These are phyloP conservation scores for Heliconius cydno DNA, from an alignment of 2,888 invertebrate genomes.

Conservation along the genomic window DNA sequence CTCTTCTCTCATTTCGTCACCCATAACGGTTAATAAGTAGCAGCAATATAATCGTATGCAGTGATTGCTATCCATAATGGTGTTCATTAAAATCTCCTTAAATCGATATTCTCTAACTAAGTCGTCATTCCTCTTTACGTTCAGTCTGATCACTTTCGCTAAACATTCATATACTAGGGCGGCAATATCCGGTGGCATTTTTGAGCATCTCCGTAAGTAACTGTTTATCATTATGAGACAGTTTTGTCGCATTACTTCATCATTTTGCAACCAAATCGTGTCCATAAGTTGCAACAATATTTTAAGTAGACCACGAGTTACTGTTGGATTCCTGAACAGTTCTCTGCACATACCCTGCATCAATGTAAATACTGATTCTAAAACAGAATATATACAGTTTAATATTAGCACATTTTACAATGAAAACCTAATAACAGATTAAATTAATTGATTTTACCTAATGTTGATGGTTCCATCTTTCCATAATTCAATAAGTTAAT, in stretches of 20 bases:
- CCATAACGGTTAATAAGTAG: constrained; percentile 62
- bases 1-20: constrained; percentile 53
- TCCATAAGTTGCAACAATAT: constrained; percentile 66
- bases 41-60: constrained; percentile 70
- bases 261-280: constrained; percentile 61
- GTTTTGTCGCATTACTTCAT: constrained; percentile 65
- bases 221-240: constrained; percentile 75
- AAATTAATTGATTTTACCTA: constrained; percentile 59
- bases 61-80: constrained; percentile 64
- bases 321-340: constrained; percentile 67
- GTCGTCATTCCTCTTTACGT: constrained; percentile 54
- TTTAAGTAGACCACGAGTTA: constrained; percentile 62
- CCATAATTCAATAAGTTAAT: constrained; percentile 61
- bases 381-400: constrained; percentile 38
- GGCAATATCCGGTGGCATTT: constrained; percentile 66
- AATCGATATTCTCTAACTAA: constrained; percentile 54
- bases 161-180: constrained; percentile 73
- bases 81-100: constrained; percentile 59
- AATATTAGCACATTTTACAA: background rate
- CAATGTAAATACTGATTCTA: constrained; percentile 68
- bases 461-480: constrained; percentile 59
- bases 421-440: background rate
- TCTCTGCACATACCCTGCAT: constrained; percentile 72
- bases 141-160: constrained; percentile 64
- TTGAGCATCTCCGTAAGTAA: constrained; percentile 64